A percentile compares a stretch with the other conserved stretches of the same genome.
Evolutionary conservation across 2,888 invertebrate species (phyloP).

Genomic region (Subacronicta megacephala): DNA sequence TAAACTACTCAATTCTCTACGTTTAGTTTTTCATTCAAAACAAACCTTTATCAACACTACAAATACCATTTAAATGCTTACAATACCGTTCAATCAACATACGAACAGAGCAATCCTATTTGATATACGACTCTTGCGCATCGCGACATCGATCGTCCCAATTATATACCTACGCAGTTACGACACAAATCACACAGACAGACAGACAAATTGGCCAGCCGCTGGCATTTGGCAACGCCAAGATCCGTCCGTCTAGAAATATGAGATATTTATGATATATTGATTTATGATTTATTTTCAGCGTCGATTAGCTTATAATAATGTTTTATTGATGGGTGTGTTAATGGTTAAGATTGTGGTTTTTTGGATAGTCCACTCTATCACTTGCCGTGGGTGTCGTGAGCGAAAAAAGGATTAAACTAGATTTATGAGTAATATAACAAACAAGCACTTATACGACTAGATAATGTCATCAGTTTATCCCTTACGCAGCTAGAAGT

Average conservation of each 20-base stretch:
- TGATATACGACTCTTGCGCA: conserved; percentile 45
- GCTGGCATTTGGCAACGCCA: conserved; percentile 65
- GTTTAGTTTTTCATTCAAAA: too few relatives aligned
- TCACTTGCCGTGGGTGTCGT: conserved; percentile 23
- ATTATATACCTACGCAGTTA: conserved; percentile 70
- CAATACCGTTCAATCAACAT: conserved; percentile 4
- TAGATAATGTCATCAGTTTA: background rate
- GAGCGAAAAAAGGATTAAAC: conserved; percentile 21
- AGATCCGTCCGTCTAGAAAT: conserved; percentile 51
- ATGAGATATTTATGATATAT: conserved; percentile 66
- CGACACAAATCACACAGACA: conserved; percentile 66
- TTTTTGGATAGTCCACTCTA: conserved; percentile 25
- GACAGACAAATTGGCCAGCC: conserved; percentile 69
- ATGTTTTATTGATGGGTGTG: conserved; percentile 35
- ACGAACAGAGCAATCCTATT: conserved; percentile 23
- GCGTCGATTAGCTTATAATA: conserved; percentile 44
- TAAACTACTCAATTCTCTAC: too few relatives aligned
- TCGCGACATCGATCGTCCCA: conserved; percentile 60
- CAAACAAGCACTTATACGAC: background rate
- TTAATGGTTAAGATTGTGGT: conserved; percentile 29
- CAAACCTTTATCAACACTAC: background rate
- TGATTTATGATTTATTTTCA: conserved; percentile 50
- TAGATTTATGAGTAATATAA: conserved; percentile 1
- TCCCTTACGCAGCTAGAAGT: background rate
- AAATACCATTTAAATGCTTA: background rate